These are phyloP conservation scores for Ispidina picta DNA, from an alignment of 2,797 vertebrate species.

Conservation along the genomic window DNA sequence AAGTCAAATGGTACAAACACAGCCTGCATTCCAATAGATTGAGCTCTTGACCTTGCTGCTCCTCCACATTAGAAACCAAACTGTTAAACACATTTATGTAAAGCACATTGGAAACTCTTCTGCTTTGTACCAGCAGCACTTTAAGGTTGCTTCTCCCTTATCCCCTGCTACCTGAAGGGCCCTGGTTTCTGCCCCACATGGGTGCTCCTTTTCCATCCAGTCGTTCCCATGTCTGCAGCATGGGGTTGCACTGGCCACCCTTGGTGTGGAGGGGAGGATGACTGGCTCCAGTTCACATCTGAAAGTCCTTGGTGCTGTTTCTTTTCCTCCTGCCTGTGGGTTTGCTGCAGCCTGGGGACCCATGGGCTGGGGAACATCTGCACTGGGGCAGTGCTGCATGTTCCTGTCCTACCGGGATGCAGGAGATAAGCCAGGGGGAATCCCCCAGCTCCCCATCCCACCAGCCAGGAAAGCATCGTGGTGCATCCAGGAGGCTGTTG, in stretches of 20 bases:
- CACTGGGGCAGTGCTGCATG: neutral
- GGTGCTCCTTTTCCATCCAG: neutral
- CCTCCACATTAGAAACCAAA: neutral
- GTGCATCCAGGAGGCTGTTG: neutral
- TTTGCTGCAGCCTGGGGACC: neutral
- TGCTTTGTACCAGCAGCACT: neutral
- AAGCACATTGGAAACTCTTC: neutral
- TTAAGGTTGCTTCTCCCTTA: neutral
- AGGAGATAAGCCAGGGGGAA: too few species aligned
- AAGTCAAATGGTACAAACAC: neutral
- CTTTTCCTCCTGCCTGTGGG: neutral
- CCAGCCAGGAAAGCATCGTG: neutral
- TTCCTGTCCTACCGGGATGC: neutral
- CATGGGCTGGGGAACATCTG: neutral
- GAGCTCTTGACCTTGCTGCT: neutral
- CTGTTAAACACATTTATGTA: neutral
- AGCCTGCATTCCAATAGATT: neutral
- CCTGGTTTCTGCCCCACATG: neutral
- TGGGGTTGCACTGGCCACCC: fast-evolving
- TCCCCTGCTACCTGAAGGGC: neutral
- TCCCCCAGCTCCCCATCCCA: neutral
- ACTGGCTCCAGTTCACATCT: neutral
- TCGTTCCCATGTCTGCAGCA: neutral
- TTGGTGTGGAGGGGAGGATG: fast-evolving
- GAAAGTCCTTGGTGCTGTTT: neutral